Evolutionary conservation across 1,140 invertebrate species (phyloP), one percentile per base, ranked within the genome.

Genomic region (Hylaeus anthracinus): DNA sequence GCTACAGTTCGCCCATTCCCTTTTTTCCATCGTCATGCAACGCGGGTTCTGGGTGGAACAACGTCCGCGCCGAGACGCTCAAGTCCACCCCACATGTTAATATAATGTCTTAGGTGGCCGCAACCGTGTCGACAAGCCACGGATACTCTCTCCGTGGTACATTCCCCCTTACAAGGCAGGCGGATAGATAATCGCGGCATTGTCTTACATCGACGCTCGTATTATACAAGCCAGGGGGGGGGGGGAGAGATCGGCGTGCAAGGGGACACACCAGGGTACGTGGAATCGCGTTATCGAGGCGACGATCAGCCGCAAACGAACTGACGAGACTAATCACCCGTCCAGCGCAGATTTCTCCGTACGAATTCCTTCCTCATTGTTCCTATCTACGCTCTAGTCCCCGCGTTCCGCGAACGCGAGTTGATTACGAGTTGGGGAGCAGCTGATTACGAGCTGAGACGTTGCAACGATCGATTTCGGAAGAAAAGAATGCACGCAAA

Each of bases 101-200:
- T 87, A 74, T 89, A 85, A 88, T 88, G 86, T 89, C 85, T 82
- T 76, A 83, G 83, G 82, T 85, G 82, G 77, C 80, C 87, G 84
- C 64, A 80, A 84, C 81, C 78, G 76, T 90, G 88, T 90, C 84
- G 85, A 90, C 86, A 90, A 89, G 89, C 81, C 72, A 64, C 72
- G 82, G 74, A 84, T 88, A 90, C 84, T 75, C 66, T 56, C 67
- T 72, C 45, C 6, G 55, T 51, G 48, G 71, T 82, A 79, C 64
- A 71, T 55, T 55, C 79, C 69, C 58, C 83, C 88, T 88, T 90
- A 90, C 88, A 89, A 88, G 87, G 86, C 81, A 86, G 74, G 80
- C 72, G 85, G 85, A 88, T 90, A 90, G 91, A 90, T 92, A 92
- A 91, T 91, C 90, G 89, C 70, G 83, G 88, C 85, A 92, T 92